A percentile compares a stretch with the other conserved stretches of the same genome.
phyloP scores from a whole-genome alignment of 2,797 vertebrate species.

The Notolabrus celidotus region DNA sequence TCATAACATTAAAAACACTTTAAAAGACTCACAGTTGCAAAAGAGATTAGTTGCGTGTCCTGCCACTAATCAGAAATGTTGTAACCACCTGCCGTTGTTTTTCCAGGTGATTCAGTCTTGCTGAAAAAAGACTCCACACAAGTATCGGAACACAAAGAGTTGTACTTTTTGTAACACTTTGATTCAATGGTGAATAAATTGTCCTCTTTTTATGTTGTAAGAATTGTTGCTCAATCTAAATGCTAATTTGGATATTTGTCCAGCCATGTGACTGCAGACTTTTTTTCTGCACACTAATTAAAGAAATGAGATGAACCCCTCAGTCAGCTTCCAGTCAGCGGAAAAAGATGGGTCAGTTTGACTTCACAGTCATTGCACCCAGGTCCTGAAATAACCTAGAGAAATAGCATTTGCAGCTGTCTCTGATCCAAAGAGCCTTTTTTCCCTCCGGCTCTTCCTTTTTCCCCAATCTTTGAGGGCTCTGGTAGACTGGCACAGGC shows the following conservation, averaged over 20 bases:
- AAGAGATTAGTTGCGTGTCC: no score
- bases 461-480: not conserved
- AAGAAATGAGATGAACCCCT: constrained; percentile 43
- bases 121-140: constrained; percentile 17
- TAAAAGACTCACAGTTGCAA: no score
- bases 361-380: constrained; percentile 35
- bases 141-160: constrained; percentile 18
- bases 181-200: constrained; percentile 34
- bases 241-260: constrained; percentile 50
- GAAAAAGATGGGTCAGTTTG: constrained; percentile 32
- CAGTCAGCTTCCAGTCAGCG: constrained; percentile 23
- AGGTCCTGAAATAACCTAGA: constrained; percentile 29
- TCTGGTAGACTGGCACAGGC: not conserved
- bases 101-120: not conserved
- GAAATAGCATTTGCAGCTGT: not conserved
- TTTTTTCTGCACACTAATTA: constrained; percentile 50
- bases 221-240: constrained; percentile 59
- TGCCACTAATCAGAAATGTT: no score
- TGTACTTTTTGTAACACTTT: constrained; percentile 28
- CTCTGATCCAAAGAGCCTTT: constrained; percentile 18
- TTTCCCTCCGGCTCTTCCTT: constrained; percentile 7
- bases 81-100: no score
- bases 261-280: not conserved
- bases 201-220: constrained; percentile 10
- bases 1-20: no score